phyloP scores from a whole-genome alignment of 1,140 invertebrate species.

The Nebria ingens region DNA sequence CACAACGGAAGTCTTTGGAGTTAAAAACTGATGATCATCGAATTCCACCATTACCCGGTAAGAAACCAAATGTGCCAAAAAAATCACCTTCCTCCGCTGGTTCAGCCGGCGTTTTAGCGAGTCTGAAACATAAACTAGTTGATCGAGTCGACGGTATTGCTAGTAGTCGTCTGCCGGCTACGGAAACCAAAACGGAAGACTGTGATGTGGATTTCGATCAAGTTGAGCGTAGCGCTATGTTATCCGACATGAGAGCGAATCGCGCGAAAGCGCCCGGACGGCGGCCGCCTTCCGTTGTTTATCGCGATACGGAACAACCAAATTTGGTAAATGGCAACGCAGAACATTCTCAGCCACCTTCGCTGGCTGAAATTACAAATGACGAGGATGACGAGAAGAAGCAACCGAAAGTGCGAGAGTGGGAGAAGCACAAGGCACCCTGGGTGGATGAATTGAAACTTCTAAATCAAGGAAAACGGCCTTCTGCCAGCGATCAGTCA shows the following conservation, averaged over 20 bases:
- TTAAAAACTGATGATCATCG: constrained; percentile 30
- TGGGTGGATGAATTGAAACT: constrained; percentile 60
- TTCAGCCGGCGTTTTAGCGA: constrained; percentile 41
- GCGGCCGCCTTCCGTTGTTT: constrained; percentile 43
- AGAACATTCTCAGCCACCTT: constrained; percentile 18
- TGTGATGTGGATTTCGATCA: constrained; percentile 44
- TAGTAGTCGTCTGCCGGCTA: constrained; percentile 22
- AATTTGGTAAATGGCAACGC: constrained; percentile 40
- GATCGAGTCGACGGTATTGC: constrained; percentile 30
- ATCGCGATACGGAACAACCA: constrained; percentile 36
- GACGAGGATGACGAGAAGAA: constrained; percentile 37
- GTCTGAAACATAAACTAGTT: constrained; percentile 47
- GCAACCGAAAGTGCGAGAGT: constrained; percentile 41
- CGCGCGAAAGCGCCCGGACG: constrained; percentile 45
- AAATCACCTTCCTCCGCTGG: constrained; percentile 47
- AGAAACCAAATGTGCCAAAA: constrained; percentile 52
- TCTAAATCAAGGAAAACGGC: constrained; percentile 50
- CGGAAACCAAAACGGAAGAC: constrained; percentile 13
- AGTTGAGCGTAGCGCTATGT: constrained; percentile 46
- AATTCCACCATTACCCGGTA: constrained; percentile 31
- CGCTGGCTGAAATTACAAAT: constrained; percentile 25
- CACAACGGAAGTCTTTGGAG: constrained; percentile 41
- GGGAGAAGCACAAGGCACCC: constrained; percentile 52
- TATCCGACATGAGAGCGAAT: constrained; percentile 48
- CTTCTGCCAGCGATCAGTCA: constrained; percentile 25